Base-by-base conservation (phyloP, 2,797 vertebrate genomes). In the Euthynnus affinis region DNA sequence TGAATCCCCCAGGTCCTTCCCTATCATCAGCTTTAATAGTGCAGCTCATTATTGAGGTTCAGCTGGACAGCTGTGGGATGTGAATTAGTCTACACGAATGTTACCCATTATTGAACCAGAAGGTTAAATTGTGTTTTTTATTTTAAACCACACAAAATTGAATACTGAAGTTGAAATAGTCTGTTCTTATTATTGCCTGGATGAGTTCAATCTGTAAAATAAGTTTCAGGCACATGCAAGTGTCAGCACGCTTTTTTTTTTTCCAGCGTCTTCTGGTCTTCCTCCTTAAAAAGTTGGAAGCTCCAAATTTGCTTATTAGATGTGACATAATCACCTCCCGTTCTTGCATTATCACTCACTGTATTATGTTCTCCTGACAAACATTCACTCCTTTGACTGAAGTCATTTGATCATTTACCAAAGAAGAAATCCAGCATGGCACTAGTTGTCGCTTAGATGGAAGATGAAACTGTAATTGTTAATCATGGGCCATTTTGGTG, bases 11-110 rank as follows among this genome's bases (percentile, higher is more conserved):
- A 60, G 32, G 22, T 2, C 14, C 32, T 62, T 25, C 23, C 5
- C 23, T 20, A 22, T 56, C 58, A 76, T 74, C 62, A 37, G 42
- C 76, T 81, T 27, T 52, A 44, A 56, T 42, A 40, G 51, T 22
- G 59, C 76, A 59, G 80, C 25, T 77, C 60, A 68, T 74, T 72
- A 69, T 25, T 51, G 9, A 65, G 64, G 68, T 13, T 71, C 48
- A 61, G 34, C 27, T 61, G 51, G 23, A 52, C 59, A 78, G 34
- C 49, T 59, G 52, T 58, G 52, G 49, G 32, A 65, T 63, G 53
- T 74, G 20, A 71, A 74, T 59, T 59, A 27, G 34, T 42, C 18
- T 46, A 40, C 56, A 70, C 53, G 23, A 53, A 58, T 10, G 44
- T 20, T 12, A 13, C 20, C 64, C 44, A 74, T 60, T 74, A 59